Base-by-base conservation (phyloP, 2,113 vertebrate genomes). In the Recurvirostra avosetta region DNA sequence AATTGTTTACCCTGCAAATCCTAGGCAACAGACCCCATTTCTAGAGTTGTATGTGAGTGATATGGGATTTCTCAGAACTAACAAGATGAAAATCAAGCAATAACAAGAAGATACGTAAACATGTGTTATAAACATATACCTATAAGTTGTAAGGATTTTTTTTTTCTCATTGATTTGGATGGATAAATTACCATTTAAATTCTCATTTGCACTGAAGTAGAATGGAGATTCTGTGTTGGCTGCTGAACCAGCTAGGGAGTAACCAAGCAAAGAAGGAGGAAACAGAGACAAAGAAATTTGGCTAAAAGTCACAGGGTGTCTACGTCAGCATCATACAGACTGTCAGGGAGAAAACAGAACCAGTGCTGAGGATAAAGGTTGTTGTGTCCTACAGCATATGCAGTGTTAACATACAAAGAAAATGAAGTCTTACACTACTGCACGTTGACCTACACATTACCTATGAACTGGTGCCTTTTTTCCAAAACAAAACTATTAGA, bases 1-100 rank as follows among this genome's bases (percentile, higher is more conserved):
- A 82, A n/a, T 32, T 88, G 77, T 96, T 96, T 94, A 89, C 73
- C 26, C 26, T 92, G 15, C 41, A 79, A 75, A 93, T 76, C 53
- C 77, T 76, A 86, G 77, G 62, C 70, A 95, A 90, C 81, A 83
- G 41, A 30, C 5, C 12, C 20, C 22, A 4, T 18, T 86, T 89
- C 85, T 49, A 50, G 17, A 86, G 34, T 78, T 76, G 21, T 18
- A 7, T 87, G 36, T 93, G 27, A 82, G 27, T 56, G 25, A 76
- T 29, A 65, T 2, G 56, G 16, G 36, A 82, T 90, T 81, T 90
- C 14, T 82, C 62, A 52, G 21, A 56, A 61, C 8, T 40, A 80
- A 55, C 4, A 72, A 61, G 18, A 58, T 18, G 25, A 43, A 87
- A 91, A 81, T 49, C 25, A 75, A 87, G 72, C 8, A 52, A 68